Evolutionary conservation across 2,797 vertebrate species (phyloP).

Genomic region (Balearica regulorum): DNA sequence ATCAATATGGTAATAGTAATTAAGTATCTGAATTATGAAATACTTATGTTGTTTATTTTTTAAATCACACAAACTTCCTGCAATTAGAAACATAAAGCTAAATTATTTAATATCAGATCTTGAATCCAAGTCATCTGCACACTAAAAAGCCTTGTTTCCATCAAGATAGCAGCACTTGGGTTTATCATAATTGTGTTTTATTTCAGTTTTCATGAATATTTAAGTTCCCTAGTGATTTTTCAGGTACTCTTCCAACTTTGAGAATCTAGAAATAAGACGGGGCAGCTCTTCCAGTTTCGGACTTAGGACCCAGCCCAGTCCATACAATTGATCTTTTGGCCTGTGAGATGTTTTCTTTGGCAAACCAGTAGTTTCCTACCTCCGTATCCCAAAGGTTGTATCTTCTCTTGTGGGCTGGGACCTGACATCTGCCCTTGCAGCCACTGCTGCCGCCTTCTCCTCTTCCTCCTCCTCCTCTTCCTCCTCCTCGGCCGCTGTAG

Average conservation of each 20-base stretch:
- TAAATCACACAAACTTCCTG: constrained; percentile 46
- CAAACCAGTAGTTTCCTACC: neutral
- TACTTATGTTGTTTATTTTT: constrained; percentile 55
- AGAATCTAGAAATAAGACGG: neutral
- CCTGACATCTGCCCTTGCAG: neutral
- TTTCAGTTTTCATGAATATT: neutral
- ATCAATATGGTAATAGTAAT: constrained; percentile 62
- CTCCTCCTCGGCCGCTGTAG: neutral
- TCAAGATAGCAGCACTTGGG: neutral
- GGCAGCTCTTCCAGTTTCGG: neutral
- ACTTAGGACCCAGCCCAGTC: neutral
- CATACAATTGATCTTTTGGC: neutral
- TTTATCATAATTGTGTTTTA: neutral
- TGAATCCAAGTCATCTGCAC: neutral
- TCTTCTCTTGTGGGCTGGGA: neutral
- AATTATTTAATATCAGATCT: constrained; percentile 38
- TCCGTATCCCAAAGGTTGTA: neutral
- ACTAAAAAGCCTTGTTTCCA: neutral
- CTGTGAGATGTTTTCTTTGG: neutral
- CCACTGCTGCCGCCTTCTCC: neutral
- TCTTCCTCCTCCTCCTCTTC: neutral
- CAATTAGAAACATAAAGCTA: constrained; percentile 54
- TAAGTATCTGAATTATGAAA: constrained; percentile 57
- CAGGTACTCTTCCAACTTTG: neutral
- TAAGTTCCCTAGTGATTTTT: neutral